Percentiles rank a stretch among this genome's conserved stretches.
Evolutionary conservation across 1,140 invertebrate species (phyloP).

Genomic region (Nasonia giraulti): DNA sequence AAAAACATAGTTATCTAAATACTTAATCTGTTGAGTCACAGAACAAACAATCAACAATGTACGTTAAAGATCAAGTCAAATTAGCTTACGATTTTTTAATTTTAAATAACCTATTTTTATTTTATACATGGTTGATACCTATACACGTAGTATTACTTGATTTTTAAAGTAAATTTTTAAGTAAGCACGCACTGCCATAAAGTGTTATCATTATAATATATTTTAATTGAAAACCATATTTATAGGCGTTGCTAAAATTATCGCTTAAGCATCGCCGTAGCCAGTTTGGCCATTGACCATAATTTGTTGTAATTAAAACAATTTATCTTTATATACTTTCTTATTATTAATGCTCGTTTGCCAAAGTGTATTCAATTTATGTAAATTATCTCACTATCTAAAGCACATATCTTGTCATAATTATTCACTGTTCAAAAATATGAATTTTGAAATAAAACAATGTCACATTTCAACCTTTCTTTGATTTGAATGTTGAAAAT

Average conservation of each 20-base stretch:
- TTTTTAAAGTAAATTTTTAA: conserved; percentile 43
- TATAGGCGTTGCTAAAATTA: conserved; percentile 40
- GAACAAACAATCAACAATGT: conserved; percentile 45
- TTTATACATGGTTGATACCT: conserved; percentile 40
- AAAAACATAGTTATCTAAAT: conserved; percentile 36
- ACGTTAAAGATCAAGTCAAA: conserved; percentile 49
- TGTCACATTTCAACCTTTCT: neutral
- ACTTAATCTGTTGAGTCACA: conserved; percentile 42
- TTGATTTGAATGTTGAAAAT: neutral
- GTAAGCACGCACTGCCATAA: conserved; percentile 51
- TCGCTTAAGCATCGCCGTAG: conserved; percentile 30
- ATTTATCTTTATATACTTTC: conserved; percentile 40
- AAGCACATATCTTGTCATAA: conserved; percentile 34
- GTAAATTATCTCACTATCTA: conserved; percentile 47
- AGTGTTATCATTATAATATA: conserved; percentile 38
- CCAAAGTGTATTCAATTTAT: conserved; percentile 52
- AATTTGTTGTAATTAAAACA: conserved; percentile 46
- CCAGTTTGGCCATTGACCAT: conserved; percentile 35
- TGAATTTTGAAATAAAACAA: conserved; percentile 34
- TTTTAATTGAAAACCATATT: conserved; percentile 46
- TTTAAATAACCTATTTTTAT: conserved; percentile 46
- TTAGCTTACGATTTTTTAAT: conserved; percentile 39
- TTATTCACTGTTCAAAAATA: conserved; percentile 36
- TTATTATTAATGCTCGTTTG: conserved; percentile 49
- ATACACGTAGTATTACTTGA: conserved; percentile 50